phyloP scores from a whole-genome alignment of 2,888 invertebrate genomes.

The Pterostichus madidus region DNA sequence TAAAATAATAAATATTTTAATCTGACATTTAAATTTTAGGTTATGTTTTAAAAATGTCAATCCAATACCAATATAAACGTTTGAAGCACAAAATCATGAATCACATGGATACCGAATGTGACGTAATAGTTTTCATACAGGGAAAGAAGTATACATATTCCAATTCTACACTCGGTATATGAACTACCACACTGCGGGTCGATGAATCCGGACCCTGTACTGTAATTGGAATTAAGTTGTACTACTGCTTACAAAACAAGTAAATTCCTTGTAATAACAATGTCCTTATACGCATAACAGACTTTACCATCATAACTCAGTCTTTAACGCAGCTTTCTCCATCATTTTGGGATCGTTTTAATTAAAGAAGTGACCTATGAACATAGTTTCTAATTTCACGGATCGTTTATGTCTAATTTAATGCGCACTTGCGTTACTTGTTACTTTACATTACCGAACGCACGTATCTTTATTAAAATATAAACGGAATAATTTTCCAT shows the following conservation, averaged over 20 bases:
- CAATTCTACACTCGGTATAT: no score
- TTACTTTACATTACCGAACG: constrained; percentile 27
- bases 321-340: constrained; percentile 22
- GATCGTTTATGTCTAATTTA: constrained; percentile 52
- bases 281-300: constrained; percentile 34
- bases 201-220: no score
- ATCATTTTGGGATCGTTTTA: constrained; percentile 44
- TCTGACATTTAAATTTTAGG: no score
- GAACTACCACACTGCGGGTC: no score
- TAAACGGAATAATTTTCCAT: constrained; percentile 34
- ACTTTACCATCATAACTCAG: constrained; percentile 13
- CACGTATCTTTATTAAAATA: constrained; percentile 41
- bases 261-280: constrained; percentile 24
- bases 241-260: background rate
- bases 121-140: no score
- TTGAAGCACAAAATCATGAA: no score
- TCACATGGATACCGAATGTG: no score
- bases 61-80: no score
- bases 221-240: no score
- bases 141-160: no score
- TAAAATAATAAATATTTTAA: no score
- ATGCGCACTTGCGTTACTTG: constrained; percentile 24
- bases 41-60: no score
- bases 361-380: constrained; percentile 50
- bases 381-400: constrained; percentile 56